Evolutionary conservation across 1,140 invertebrate species (phyloP).

Genomic region (Drosophila tsacasi): DNA sequence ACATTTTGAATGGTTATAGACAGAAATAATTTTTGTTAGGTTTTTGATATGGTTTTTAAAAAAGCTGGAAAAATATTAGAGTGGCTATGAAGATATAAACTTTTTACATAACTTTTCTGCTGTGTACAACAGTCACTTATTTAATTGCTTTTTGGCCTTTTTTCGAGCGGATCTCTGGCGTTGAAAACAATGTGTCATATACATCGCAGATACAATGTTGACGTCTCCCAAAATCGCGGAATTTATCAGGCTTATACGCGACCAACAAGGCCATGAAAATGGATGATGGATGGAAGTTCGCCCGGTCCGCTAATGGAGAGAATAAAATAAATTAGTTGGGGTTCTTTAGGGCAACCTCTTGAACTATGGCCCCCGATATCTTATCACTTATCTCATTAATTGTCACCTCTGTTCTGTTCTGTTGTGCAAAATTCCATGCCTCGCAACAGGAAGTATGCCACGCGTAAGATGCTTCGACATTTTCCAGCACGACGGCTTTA

Average conservation of each 20-base stretch:
- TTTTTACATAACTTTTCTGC: not conserved
- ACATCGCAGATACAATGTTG: slow-evolving; percentile 16
- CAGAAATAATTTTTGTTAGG: no score
- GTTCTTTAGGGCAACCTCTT: slow-evolving; percentile 2
- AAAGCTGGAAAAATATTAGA: not conserved
- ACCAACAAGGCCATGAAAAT: slow-evolving; percentile 3
- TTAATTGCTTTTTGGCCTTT: slow-evolving; percentile 63
- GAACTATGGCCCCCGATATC: slow-evolving; percentile 1
- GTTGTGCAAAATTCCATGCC: slow-evolving; percentile 26
- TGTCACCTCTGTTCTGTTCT: slow-evolving; percentile 14
- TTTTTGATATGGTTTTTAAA: no score
- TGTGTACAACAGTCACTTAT: slow-evolving; percentile 11
- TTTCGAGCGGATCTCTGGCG: not conserved
- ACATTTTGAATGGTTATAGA: no score
- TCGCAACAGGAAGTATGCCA: slow-evolving; percentile 21
- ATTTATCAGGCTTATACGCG: slow-evolving; percentile 68
- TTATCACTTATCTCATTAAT: slow-evolving; percentile 30
- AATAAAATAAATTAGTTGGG: slow-evolving; percentile 26
- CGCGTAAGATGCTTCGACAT: slow-evolving; percentile 45
- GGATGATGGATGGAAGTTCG: slow-evolving; percentile 29
- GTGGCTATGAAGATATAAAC: not conserved
- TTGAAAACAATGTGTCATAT: slow-evolving; percentile 46
- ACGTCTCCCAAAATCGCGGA: slow-evolving; percentile 48
- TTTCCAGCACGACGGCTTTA: slow-evolving; percentile 42
- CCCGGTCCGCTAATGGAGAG: slow-evolving; percentile 20